phyloP scores from a whole-genome alignment of 1,140 invertebrate genomes.

The Micrasema minimum region DNA sequence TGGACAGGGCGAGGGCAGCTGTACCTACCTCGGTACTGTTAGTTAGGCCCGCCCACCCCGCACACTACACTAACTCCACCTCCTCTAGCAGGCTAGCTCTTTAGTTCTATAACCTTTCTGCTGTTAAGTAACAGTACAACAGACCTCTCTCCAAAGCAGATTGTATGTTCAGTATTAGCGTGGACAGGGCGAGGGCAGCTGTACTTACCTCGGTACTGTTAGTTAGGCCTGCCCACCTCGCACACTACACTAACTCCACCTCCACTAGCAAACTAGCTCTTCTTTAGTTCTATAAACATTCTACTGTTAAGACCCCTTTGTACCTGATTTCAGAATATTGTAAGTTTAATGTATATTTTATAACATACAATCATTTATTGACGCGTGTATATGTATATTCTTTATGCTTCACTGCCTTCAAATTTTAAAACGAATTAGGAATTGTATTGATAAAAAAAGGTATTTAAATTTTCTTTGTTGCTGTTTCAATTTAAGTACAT shows the following conservation, averaged over 20 bases:
- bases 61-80: too few relatives aligned
- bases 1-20: not conserved
- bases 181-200: not conserved
- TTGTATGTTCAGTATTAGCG: too few relatives aligned
- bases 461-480: too few relatives aligned
- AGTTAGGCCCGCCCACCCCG: not conserved
- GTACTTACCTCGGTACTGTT: slow-evolving; percentile 4
- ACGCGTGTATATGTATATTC: slow-evolving; percentile 16
- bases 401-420: not conserved
- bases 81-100: too few relatives aligned
- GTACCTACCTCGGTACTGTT: slow-evolving; percentile 1
- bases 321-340: slow-evolving; percentile 51
- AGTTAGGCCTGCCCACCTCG: not conserved
- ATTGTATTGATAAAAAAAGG: too few relatives aligned
- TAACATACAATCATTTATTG: slow-evolving; percentile 22
- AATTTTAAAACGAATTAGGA: too few relatives aligned
- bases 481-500: too few relatives aligned
- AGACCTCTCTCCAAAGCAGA: not conserved
- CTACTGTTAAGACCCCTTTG: slow-evolving; percentile 31
- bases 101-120: slow-evolving; percentile 11
- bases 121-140: not conserved
- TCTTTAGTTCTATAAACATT: slow-evolving; percentile 14
- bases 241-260: too few relatives aligned
- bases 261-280: too few relatives aligned
- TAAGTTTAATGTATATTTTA: slow-evolving; percentile 41